Conservation (phyloP, 2,113 vertebrate species). For the Archocentrus centrarchus region DNA sequence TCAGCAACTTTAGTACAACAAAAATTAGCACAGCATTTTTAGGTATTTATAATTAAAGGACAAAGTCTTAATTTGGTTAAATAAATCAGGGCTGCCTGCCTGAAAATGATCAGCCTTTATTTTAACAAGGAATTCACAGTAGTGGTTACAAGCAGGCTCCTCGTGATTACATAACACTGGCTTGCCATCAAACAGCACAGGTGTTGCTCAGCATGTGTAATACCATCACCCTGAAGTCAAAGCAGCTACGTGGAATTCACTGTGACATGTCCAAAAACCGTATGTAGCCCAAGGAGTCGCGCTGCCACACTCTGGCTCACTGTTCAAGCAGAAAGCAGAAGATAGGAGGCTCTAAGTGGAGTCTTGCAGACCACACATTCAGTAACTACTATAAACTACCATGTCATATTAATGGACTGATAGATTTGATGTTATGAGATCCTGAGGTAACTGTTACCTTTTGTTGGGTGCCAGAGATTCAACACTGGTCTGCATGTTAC, state of each 20-base stretch:
- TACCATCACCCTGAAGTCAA: not conserved
- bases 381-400: slow-evolving; percentile 70
- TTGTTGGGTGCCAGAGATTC: not conserved
- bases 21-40: not conserved
- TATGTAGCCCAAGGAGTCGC: not conserved
- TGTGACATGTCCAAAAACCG: not conserved
- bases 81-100: not conserved
- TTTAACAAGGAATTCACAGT: not conserved
- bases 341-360: too few relatives aligned
- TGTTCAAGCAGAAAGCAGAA: not conserved
- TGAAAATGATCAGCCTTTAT: not conserved
- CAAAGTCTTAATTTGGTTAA: not conserved
- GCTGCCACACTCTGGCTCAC: not conserved
- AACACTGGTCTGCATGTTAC: not conserved
- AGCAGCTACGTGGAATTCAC: not conserved
- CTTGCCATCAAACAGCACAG: not conserved
- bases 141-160: not conserved
- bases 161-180: not conserved
- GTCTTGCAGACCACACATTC: slow-evolving; percentile 58
- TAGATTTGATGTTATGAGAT: not conserved
- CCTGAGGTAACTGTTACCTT: not conserved
- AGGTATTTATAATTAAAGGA: not conserved
- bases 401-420: slow-evolving; percentile 73
- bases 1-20: not conserved
- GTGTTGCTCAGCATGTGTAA: not conserved